These are phyloP conservation scores for Balearica regulorum DNA, from an alignment of 2,797 vertebrate species.

Conservation along the genomic window DNA sequence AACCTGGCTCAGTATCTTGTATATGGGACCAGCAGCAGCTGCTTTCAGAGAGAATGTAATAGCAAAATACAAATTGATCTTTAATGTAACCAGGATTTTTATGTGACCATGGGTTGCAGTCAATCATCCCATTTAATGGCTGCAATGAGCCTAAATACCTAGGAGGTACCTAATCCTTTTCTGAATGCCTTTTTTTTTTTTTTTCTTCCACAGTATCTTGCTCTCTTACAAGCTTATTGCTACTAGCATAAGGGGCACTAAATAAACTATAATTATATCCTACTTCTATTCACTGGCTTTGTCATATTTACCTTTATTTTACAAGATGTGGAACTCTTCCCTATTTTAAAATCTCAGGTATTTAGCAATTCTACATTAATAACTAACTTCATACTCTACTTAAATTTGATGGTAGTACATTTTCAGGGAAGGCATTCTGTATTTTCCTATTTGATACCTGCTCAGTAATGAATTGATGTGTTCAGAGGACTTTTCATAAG, in stretches of 20 bases:
- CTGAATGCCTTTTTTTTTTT: not conserved
- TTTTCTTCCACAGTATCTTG: not conserved
- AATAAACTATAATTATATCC: not conserved
- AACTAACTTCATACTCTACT: not conserved
- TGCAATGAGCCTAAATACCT: not conserved
- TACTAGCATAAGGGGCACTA: not conserved
- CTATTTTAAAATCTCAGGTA: not conserved
- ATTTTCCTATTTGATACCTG: not conserved
- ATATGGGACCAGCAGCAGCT: not conserved
- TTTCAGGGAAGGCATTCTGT: not conserved
- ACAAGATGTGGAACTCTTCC: not conserved
- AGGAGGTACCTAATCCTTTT: not conserved
- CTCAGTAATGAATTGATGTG: not conserved
- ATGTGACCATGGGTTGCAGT: fast-evolving
- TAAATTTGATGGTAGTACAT: not conserved
- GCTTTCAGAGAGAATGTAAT: not conserved
- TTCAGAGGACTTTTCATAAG: not conserved
- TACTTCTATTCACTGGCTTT: not conserved
- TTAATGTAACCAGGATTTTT: not conserved
- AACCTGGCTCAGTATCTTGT: not conserved
- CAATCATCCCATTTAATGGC: not conserved
- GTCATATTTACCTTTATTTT: not conserved
- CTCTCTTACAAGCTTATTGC: not conserved
- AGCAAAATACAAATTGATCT: not conserved
- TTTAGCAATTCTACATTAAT: not conserved